Conservation (phyloP, 2,113 vertebrate species). For the Alexandromys fortis region DNA sequence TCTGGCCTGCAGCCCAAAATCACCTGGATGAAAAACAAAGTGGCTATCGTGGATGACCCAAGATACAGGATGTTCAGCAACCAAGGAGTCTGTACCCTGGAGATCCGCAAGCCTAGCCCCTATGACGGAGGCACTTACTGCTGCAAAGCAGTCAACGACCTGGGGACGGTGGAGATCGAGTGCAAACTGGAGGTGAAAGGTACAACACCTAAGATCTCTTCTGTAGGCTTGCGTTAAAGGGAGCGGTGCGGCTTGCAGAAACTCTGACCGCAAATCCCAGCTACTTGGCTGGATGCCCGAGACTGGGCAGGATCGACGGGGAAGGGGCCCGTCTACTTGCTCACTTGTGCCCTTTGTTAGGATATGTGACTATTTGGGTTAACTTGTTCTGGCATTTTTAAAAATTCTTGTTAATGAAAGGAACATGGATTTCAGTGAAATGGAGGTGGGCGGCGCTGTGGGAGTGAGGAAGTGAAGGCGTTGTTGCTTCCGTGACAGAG, state of each 20-base stretch:
- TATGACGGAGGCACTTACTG: conserved; percentile 95
- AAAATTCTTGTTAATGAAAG: conserved; percentile 2
- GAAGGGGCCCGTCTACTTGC: background rate
- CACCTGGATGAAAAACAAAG: conserved; percentile 99
- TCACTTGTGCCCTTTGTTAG: background rate
- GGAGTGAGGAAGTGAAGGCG: background rate
- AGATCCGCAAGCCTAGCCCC: conserved; percentile 97
- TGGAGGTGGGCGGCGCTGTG: background rate
- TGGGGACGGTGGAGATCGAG: conserved; percentile 95
- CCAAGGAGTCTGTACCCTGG: conserved; percentile 97
- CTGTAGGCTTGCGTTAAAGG: background rate
- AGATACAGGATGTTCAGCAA: conserved; percentile 98
- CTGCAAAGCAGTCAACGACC: conserved; percentile 94
- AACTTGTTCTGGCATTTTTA: background rate
- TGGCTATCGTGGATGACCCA: conserved; percentile 93
- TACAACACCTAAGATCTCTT: conserved; percentile 80
- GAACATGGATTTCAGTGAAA: conserved; percentile 2
- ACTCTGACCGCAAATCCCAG: background rate
- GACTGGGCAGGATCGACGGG: accelerated
- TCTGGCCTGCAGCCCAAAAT: conserved; percentile 92
- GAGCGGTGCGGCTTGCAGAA: background rate
- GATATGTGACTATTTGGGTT: background rate
- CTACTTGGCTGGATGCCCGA: background rate
- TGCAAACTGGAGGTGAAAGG: conserved; percentile 99
- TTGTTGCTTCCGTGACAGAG: background rate